Base-by-base conservation (phyloP, 2,888 invertebrate genomes). In the Venusia cambrica region DNA sequence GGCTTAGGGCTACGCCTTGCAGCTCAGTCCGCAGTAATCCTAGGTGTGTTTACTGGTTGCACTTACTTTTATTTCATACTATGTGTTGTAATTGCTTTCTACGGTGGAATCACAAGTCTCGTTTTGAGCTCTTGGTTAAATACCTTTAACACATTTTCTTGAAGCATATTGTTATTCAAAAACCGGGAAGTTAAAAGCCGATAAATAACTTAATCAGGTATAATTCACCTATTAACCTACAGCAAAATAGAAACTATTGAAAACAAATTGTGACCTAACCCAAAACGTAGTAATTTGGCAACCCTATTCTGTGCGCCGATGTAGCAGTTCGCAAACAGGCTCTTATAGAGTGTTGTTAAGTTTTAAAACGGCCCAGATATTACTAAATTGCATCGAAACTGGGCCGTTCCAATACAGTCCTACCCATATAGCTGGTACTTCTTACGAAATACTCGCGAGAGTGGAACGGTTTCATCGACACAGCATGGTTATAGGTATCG, bases 1-100 rank as follows among this genome's bases (percentile, higher is more conserved):
- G 20, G 27, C 25, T 13, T 32, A 46, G 38, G 46, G 46, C 29
- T 46, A 34, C 46, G 34, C 19, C 35, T 15, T 19, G 27, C 21
- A 12, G 27, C 27, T 21, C 16, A 10, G 33, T 38, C 6, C 16
- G 24, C 22, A 5, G 38, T 27, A 22, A 32, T 33, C 22, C 28
- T 16, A 8, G 19, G 29, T 24, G 24, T 27, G 30, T 26, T 8
- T 13, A 20, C 4, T 5, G 5, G 8, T 0, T 19, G 8, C 16
- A 10, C 18, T 14, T 15, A 16, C 8, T 13, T 10, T 22, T 31
- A 24, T 28, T 15, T 30, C 8, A 6, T 15, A 15, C 24, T 21
- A 18, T 7, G n/a, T 14, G 15, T 12, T 15, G 10, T 26, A 9
- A 12, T 19, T 7, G 12, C 13, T 28, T 20, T 19, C 8, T 8